A percentile compares a stretch with the other conserved stretches of the same genome.
Evolutionary conservation across 1,140 invertebrate species (phyloP).

Genomic region (Drusus annulatus): DNA sequence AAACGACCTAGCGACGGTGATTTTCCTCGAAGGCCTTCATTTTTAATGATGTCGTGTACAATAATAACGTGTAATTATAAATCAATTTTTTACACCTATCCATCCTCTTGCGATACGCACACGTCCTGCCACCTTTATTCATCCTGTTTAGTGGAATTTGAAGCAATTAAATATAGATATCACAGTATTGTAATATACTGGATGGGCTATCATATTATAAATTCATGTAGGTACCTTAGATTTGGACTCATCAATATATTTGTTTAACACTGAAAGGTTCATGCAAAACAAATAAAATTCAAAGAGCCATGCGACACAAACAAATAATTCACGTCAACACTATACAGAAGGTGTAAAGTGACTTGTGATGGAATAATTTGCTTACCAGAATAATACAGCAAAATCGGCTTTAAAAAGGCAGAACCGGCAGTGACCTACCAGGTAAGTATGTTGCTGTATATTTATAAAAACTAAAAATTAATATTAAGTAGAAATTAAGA

Average conservation of each 20-base stretch:
- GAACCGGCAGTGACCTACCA: no score
- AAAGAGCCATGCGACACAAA: no score
- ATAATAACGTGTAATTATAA: constrained; percentile 12
- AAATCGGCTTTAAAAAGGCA: no score
- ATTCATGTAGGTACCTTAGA: neutral
- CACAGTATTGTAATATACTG: neutral
- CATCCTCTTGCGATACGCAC: neutral
- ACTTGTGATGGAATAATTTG: no score
- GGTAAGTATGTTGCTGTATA: no score
- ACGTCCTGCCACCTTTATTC: neutral
- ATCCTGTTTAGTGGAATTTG: neutral
- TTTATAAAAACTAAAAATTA: no score
- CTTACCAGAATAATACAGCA: no score
- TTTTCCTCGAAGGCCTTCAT: constrained; percentile 6
- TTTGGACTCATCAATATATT: neutral
- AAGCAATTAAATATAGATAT: constrained; percentile 8
- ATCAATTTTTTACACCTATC: constrained; percentile 2
- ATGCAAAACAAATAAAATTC: no score
- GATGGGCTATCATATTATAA: neutral
- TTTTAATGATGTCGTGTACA: neutral
- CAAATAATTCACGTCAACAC: no score
- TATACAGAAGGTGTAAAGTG: no score
- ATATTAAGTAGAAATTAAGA: no score
- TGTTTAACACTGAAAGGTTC: neutral
- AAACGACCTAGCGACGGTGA: neutral